A percentile compares a stretch with the other conserved stretches of the same genome.
These are phyloP conservation scores for Rapana venosa DNA, from an alignment of 2,888 invertebrate genomes.

Conservation along the genomic window DNA sequence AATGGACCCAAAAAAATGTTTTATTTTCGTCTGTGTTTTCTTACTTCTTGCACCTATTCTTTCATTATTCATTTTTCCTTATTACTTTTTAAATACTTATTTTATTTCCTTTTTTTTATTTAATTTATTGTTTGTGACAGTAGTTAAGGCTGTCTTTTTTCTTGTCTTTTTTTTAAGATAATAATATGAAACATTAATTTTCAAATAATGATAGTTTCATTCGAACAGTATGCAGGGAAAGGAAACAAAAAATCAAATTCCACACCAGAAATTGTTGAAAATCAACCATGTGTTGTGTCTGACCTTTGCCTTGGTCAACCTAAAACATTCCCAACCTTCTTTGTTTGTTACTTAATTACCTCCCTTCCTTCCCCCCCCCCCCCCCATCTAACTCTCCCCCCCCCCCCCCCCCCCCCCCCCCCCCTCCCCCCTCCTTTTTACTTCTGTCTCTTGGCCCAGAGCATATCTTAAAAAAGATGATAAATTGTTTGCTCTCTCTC, in stretches of 20 bases:
- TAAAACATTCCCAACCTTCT: constrained; percentile 5
- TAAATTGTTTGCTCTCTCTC: background rate
- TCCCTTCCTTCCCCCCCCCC: too few relatives aligned
- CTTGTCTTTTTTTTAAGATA: too few relatives aligned
- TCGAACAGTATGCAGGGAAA: too few relatives aligned
- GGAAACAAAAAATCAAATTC: too few relatives aligned
- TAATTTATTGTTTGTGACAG: too few relatives aligned
- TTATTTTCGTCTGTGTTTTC: background rate
- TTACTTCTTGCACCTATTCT: too few relatives aligned
- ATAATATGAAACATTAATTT: too few relatives aligned
- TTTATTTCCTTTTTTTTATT: too few relatives aligned
- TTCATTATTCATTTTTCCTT: background rate
- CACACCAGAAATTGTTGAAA: background rate
- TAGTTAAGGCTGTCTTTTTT: too few relatives aligned
- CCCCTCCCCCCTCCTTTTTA: background rate
- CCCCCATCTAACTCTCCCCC: too few relatives aligned
- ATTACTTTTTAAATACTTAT: background rate
- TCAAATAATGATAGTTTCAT: too few relatives aligned
- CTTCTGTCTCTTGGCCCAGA: background rate
- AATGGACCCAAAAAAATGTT: background rate
- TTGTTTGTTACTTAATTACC: background rate
- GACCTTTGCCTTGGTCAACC: background rate
- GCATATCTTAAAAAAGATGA: background rate
- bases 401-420: too few relatives aligned
- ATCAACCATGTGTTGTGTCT: background rate